phyloP scores from a whole-genome alignment of 2,888 invertebrate genomes.

The Monoplex corrugatus region DNA sequence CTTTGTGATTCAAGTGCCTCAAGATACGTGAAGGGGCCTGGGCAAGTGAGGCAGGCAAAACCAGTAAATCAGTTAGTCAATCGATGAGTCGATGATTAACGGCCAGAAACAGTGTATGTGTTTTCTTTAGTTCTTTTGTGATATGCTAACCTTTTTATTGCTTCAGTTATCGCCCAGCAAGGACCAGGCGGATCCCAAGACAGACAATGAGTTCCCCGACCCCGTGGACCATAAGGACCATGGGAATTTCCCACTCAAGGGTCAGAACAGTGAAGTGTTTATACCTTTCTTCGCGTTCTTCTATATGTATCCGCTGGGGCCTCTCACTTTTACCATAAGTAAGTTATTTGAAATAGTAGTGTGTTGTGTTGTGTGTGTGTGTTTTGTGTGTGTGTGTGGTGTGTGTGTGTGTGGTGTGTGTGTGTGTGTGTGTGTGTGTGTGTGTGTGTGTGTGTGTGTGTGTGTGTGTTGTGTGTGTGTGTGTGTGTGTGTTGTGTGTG shows the following conservation, averaged over 20 bases:
- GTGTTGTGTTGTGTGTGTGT: slow-evolving; percentile 9
- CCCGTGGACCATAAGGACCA: slow-evolving; percentile 33
- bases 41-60: too few relatives aligned
- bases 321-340: neutral
- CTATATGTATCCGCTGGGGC: slow-evolving; percentile 11
- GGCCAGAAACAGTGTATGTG: too few relatives aligned
- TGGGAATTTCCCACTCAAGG: neutral
- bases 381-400: slow-evolving; percentile 1
- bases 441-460: slow-evolving; percentile 20
- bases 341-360: too few relatives aligned
- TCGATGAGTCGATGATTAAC: too few relatives aligned
- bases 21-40: too few relatives aligned
- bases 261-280: slow-evolving; percentile 14
- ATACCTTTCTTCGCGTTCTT: slow-evolving; percentile 2
- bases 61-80: too few relatives aligned
- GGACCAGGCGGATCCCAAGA: neutral
- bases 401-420: slow-evolving; percentile 6
- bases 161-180: slow-evolving; percentile 9
- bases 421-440: slow-evolving; percentile 1
- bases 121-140: too few relatives aligned
- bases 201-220: slow-evolving; percentile 6
- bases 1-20: too few relatives aligned
- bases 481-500: neutral
- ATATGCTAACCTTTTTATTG: too few relatives aligned
- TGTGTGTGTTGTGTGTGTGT: neutral